Base-by-base conservation (phyloP, 2,888 invertebrate genomes). In the Chouioia cunea region DNA sequence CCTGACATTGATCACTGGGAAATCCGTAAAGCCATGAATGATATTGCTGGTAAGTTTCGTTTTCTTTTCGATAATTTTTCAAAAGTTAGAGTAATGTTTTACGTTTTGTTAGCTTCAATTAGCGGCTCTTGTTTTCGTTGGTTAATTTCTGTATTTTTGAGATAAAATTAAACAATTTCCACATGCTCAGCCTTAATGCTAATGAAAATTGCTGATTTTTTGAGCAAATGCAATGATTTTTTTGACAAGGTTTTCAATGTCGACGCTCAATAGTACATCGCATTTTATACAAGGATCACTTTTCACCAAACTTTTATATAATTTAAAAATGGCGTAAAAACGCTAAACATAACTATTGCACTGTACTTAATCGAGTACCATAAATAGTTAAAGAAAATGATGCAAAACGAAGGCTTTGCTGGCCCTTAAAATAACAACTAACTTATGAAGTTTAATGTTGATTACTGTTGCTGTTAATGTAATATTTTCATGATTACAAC, bases 1-100 rank as follows among this genome's bases (percentile, higher is more conserved):
- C 88, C 90, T 73, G 94, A 96, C 80, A 95, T 97, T 83, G 97
- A 97, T 86, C 93, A 93, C 64, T 98, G 97, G 98, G 96, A 97
- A 87, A 89, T 96, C 79, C 93, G 97, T 72, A 94, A 96, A 85
- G 96, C 92, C 4, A 93, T 97, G 92, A 95, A 93, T 80, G 95
- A 96, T 83, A 87, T 97, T 76, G 81, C 83, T 62, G 85, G 86
- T 85, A 62, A 77, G 76, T 76, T 15, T 14, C 18, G 15, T 27
- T 36, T 14, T 14, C 12, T 44, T 47, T 23, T 46, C 12, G 20
- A 52, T 22, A 2, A 52, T 52, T 18, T 18, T 50, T 50, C 2
- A 18, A 6, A 2, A 16, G 50, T 18, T 18, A 3, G 50, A 27
- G 27, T 10, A 12, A 1, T 8, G 36, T 36, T n/a, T n/a, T 36